phyloP scores from a whole-genome alignment of 2,888 invertebrate genomes.

The Opisthograptis luteolata region DNA sequence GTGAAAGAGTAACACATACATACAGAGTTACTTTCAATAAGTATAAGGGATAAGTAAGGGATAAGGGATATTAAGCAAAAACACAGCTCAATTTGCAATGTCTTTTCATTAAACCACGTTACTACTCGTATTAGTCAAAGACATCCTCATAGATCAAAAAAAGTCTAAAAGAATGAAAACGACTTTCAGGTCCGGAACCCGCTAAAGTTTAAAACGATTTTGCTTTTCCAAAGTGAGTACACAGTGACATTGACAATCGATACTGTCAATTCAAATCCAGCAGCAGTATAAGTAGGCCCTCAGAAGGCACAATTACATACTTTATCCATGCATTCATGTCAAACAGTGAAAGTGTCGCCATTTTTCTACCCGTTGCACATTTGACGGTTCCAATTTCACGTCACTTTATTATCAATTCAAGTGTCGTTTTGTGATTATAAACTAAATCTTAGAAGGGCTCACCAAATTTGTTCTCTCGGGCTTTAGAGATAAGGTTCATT shows the following conservation, averaged over 20 bases:
- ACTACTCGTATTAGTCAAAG: no score
- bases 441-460: not conserved
- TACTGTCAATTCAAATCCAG: conserved; percentile 18
- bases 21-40: no score
- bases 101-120: no score
- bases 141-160: no score
- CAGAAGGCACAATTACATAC: conserved; percentile 11
- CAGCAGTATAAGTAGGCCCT: conserved; percentile 30
- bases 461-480: not conserved
- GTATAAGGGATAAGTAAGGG: no score
- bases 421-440: not conserved
- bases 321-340: conserved; percentile 24
- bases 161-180: no score
- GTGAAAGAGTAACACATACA: no score
- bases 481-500: not conserved
- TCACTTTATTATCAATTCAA: conserved; percentile 20
- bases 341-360: conserved; percentile 25
- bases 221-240: not conserved
- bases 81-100: no score
- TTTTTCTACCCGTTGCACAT: conserved; percentile 28
- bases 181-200: conserved; percentile 15
- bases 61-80: no score
- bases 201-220: not conserved
- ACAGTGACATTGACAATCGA: conserved; percentile 6
- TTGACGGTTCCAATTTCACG: conserved; percentile 37